Conservation (phyloP, 2,888 invertebrate genomes). For the Drosophila putrida region DNA sequence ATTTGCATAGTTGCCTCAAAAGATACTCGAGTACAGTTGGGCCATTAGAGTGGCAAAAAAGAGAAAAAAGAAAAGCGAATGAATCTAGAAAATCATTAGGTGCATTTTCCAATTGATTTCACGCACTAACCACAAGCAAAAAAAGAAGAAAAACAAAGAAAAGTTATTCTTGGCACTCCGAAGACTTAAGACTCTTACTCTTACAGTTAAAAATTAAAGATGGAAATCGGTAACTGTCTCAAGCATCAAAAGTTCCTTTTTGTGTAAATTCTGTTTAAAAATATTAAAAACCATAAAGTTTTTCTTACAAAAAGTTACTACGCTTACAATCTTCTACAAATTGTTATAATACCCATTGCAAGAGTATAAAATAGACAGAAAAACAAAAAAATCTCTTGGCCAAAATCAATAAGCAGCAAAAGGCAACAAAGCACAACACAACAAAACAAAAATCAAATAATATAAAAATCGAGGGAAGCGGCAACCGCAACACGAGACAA, state of each 20-base stretch:
- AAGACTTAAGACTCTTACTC: background rate
- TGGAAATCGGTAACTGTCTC: too few species aligned
- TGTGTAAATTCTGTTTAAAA: background rate
- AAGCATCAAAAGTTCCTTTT: background rate
- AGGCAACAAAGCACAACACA: slow-evolving; percentile 30
- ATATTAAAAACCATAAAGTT: background rate
- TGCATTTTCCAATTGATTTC: slow-evolving; percentile 81
- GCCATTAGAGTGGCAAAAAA: slow-evolving; percentile 42
- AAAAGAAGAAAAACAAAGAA: slow-evolving; percentile 1
- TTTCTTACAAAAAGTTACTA: too few species aligned
- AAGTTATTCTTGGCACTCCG: background rate
- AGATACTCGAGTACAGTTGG: slow-evolving; percentile 61
- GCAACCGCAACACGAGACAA: slow-evolving; percentile 55
- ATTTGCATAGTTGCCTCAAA: slow-evolving; percentile 48
- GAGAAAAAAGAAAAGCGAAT: slow-evolving; percentile 26
- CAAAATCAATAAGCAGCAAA: slow-evolving; percentile 76
- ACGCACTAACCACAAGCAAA: slow-evolving; percentile 61
- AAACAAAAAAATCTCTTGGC: slow-evolving; percentile 35
- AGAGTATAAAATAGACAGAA: background rate
- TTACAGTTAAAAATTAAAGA: too few species aligned
- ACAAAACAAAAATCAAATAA: slow-evolving; percentile 17
- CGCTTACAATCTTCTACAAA: too few species aligned
- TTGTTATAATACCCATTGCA: background rate
- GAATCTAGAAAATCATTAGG: slow-evolving; percentile 70
- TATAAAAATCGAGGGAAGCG: slow-evolving; percentile 34